Base-by-base conservation (phyloP, 2,888 invertebrate species). In the Adelphocoris suturalis region DNA sequence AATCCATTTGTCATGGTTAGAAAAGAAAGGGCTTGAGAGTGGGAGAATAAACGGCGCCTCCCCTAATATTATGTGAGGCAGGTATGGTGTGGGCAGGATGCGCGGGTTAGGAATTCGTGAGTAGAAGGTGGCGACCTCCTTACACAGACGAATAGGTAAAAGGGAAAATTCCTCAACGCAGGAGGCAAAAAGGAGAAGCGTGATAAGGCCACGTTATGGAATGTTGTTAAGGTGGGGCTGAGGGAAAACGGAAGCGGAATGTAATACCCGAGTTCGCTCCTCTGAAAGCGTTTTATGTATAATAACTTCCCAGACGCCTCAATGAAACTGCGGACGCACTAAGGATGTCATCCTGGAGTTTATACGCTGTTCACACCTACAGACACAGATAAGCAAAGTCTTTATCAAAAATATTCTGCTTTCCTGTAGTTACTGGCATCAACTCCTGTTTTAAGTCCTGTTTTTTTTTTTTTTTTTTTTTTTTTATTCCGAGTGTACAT, bases 101-200 rank as follows among this genome's bases (percentile, higher is more conserved):
- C 61, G 61, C 61, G 61, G 19, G 61, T 61, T 61, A 61, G 61
- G 61, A 61, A 61, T 61, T 61, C n/a, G 61, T 61, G 61, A 19
- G 61, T 61, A 61, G 61, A n/a, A 61, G 61, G 61, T 61, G 52
- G 61, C 61, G 61, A 16, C 61, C 61, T 61, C 61, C 19, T 61
- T 61, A n/a, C 61, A 61, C 61, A n/a, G 19, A 61, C 19, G 61
- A 61, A 61, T 61, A 61, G 16, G n/a, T 61, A 61, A 19, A 19
- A 19, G 61, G 61, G 61, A 3, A 19, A 61, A 61, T 61, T 61
- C 61, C 61, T 61, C n/a, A n/a, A 61, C n/a, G 61, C 61, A 61
- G 61, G 16, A 61, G 57, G 48, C 48, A 48, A 48, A 48, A 13
- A 48, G 16, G 57, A 57, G n/a, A 61, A 9, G 61, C 61, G 61